Base-by-base conservation (phyloP, 2,797 vertebrate species). In the Tadarida brasiliensis region DNA sequence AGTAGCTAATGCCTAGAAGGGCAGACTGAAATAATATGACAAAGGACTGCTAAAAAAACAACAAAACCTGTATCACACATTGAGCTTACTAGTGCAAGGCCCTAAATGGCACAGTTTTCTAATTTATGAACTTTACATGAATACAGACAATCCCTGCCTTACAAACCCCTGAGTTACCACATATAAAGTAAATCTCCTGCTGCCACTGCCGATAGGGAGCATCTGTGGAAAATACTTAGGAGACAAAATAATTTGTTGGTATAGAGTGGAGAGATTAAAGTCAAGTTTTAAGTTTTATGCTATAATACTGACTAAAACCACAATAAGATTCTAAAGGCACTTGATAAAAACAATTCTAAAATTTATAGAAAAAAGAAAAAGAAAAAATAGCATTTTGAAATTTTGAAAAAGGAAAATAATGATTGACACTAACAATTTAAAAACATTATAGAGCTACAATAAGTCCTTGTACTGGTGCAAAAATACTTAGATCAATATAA, bases 341-440 rank as follows among this genome's bases (percentile, higher is more conserved):
- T 35, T 59, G 56, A 56, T 59, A 88, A 90, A 96, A 94, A 95
- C 14, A 87, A 68, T 89, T 84, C 54, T 94, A 67, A 67, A 51
- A 87, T 65, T 94, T 88, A 81, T 8, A 74, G 49, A 44, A 92
- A 95, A 92, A 90, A 77, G 61, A 51, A 71, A 88, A 91, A 70
- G 65, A 35, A 51, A 70, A 61, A 61, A 85, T 3, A 67, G 20
- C 30, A 61, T 59, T 74, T 94, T 89, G 44, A 90, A 77, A 92
- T 68, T 87, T 91, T 81, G 39, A 86, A 68, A 80, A 86, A 84
- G 77, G 35, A 61, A 92, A 26, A 2, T 70, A 83, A 77, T 44
- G 30, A 74, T 68, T 9, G 70, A 91, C n/a, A 78, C 8, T 54
- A 86, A 67, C 5, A 63, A 68, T 77, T 33, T 77, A 65, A 59